Conservation (phyloP, 2,888 invertebrate species). For the Drosophila mimica region DNA sequence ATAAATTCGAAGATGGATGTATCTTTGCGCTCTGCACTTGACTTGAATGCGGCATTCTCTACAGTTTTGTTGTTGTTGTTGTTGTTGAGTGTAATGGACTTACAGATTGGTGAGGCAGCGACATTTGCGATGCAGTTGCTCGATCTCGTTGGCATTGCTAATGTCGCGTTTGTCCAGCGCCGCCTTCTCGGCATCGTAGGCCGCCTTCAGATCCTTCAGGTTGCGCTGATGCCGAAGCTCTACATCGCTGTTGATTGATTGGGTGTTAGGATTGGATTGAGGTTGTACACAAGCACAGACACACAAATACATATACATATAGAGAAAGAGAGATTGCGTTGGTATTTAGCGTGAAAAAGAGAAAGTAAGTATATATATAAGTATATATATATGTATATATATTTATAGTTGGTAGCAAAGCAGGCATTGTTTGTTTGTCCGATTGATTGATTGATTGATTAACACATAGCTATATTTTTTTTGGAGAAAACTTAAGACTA, state of each 20-base stretch:
- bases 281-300: constrained; percentile 52
- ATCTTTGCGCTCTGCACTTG: background rate
- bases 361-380: constrained; percentile 41
- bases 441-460: constrained; percentile 15
- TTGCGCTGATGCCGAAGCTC: constrained; percentile 85
- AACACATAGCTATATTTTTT: constrained; percentile 12
- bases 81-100: constrained; percentile 71
- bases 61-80: background rate
- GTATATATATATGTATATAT: constrained; percentile 29
- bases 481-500: constrained; percentile 19
- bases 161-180: constrained; percentile 85
- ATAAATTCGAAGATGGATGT: too few species aligned
- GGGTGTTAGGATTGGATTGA: constrained; percentile 34
- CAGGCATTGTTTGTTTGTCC: constrained; percentile 33
- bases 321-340: constrained; percentile 5
- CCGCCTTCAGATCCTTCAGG: constrained; percentile 84
- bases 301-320: constrained; percentile 4
- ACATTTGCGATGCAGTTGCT: constrained; percentile 87
- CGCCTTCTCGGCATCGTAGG: constrained; percentile 84
- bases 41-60: background rate
- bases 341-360: constrained; percentile 55
- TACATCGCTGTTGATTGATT: constrained; percentile 84
- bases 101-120: constrained; percentile 87
- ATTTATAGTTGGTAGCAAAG: constrained; percentile 5
- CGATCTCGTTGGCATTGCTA: constrained; percentile 86